phyloP scores from a whole-genome alignment of 2,797 vertebrate species.

The Tragelaphus oryx region DNA sequence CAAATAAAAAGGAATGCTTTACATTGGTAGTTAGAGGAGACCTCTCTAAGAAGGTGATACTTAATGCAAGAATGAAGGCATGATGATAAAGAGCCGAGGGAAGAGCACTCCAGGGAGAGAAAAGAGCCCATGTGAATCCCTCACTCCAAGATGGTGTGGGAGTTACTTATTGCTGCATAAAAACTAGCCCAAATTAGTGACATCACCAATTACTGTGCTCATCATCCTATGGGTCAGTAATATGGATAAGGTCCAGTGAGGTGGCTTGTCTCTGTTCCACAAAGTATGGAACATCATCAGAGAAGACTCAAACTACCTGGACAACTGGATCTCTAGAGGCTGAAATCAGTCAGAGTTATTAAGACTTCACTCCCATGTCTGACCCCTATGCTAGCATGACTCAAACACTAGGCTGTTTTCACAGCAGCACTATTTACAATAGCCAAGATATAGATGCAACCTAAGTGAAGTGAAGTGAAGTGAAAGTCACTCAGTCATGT shows the following conservation, averaged over 20 bases:
- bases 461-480: neutral
- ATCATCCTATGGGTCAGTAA: neutral
- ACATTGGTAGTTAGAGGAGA: neutral
- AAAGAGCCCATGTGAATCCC: neutral
- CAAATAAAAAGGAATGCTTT: neutral
- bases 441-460: neutral
- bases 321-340: neutral
- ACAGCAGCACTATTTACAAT: neutral
- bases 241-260: neutral
- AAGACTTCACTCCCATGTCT: neutral
- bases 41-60: neutral
- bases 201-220: neutral
- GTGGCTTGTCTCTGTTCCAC: neutral
- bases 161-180: neutral
- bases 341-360: neutral
- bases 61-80: neutral
- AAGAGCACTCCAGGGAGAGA: neutral
- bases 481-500: neutral
- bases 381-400: neutral
- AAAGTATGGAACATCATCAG: neutral
- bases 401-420: neutral
- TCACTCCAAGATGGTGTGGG: fast-evolving
- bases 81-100: neutral
- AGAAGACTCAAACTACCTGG: neutral
- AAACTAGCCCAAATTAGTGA: neutral